A percentile compares a stretch with the other conserved stretches of the same genome.
Conservation (phyloP, 2,797 vertebrate genomes). For the Pipistrellus pipistrellus region DNA sequence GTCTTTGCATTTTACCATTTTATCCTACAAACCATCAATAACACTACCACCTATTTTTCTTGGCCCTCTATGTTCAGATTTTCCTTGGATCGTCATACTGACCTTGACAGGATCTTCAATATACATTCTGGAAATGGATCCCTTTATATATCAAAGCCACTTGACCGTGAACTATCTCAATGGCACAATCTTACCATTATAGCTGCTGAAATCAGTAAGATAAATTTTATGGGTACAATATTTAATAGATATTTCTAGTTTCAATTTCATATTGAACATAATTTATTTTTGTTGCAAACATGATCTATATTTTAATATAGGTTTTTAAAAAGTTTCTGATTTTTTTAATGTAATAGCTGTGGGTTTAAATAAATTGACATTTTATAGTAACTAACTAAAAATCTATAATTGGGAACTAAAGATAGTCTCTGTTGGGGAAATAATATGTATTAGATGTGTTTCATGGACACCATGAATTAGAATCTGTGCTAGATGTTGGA, state of each 20-base stretch:
- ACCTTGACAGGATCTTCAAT: slow-evolving; percentile 97
- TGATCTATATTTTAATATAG: slow-evolving; percentile 14
- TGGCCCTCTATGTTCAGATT: slow-evolving; percentile 89
- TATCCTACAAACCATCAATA: neutral
- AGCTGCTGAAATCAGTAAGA: slow-evolving; percentile 96
- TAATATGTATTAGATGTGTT: neutral
- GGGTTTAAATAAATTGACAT: neutral
- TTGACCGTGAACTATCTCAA: slow-evolving; percentile 95
- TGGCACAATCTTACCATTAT: slow-evolving; percentile 97
- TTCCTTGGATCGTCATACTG: slow-evolving; percentile 95
- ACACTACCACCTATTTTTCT: slow-evolving; percentile 32
- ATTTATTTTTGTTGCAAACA: neutral
- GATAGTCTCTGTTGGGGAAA: neutral
- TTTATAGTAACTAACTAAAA: slow-evolving; percentile 27
- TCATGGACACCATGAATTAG: neutral
- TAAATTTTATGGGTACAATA: slow-evolving; percentile 54
- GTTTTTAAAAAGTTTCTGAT: neutral
- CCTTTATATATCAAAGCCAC: slow-evolving; percentile 93
- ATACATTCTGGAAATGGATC: slow-evolving; percentile 96
- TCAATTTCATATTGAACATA: slow-evolving; percentile 31
- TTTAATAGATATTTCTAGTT: neutral
- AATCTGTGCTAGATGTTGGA: neutral
- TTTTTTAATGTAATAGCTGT: neutral
- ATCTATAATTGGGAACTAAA: neutral
- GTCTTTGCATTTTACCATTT: neutral